These are phyloP conservation scores for Megaustenia siamemsis DNA, from an alignment of 2,888 invertebrate species.

Conservation along the genomic window DNA sequence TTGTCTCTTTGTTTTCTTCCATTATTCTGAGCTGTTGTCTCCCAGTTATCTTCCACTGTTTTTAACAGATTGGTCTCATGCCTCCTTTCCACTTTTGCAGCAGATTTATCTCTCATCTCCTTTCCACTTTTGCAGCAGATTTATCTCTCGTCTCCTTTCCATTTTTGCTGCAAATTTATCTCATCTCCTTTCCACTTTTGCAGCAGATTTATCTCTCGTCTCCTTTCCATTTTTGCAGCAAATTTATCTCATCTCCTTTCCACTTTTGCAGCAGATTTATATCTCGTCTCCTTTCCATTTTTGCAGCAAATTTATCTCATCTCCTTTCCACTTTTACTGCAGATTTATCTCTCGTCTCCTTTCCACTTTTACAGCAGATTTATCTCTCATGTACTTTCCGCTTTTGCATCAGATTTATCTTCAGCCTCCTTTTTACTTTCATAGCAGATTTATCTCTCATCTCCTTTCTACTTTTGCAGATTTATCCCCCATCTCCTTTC, in stretches of 20 bases:
- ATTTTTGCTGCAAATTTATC: not conserved
- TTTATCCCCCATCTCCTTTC: not conserved
- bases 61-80: not conserved
- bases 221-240: not conserved
- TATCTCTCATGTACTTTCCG: not conserved
- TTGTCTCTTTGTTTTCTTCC: not conserved
- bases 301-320: not conserved
- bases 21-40: not conserved
- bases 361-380: not conserved
- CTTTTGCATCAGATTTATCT: not conserved
- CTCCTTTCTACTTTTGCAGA: not conserved
- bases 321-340: no score
- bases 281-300: not conserved
- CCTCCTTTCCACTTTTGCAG: no score
- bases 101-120: no score
- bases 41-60: not conserved
- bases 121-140: no score
- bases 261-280: no score
- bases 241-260: constrained; percentile 7
- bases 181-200: no score
- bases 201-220: no score
- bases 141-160: not conserved
- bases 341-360: no score
- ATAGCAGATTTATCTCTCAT: not conserved
- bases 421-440: not conserved